Evolutionary conservation across 2,888 invertebrate species (phyloP), one percentile per base, ranked within the genome.

Genomic region (Drosophila falleni): DNA sequence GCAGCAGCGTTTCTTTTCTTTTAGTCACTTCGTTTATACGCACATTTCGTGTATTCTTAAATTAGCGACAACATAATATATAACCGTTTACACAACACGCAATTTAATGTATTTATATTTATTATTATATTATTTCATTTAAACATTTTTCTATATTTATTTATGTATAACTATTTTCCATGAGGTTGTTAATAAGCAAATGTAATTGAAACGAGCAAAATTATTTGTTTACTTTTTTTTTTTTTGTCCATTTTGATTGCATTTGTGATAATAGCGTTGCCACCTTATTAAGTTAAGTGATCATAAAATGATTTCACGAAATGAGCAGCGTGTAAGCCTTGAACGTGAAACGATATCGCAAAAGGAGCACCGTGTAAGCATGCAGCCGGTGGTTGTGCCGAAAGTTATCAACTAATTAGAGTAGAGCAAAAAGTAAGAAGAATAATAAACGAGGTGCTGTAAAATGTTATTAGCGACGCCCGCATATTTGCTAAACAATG

Each of bases 321-420:
- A 23, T 23, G 23, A 23, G 3, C 23, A 23, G 23, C 23, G 23
- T 23, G 23, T 23, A 23, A 23, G 23, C 23, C 23, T 2, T 23
- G 23, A 23, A 23, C 23, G 23, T 23, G 23, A 23, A 23, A 23
- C 23, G 23, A 23, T 23, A 23, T 23, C 23, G 4, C 23, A 4
- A 23, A 23, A 35, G 5, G 13, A 13, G 35, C 35, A 5, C 35
- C 5, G 35, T 35, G 0, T 5, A 35, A 35, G n/a, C 42, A 72
- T 80, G 78, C 84, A 88, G 86, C 89, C 89, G 87, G 87, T 89
- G 89, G 87, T 89, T 83, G 81, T 71, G 71, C 68, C 71, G 73
- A 80, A 76, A 75, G 33, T 69, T 61, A 75, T 77, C 81, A 80
- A 78, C 73, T 81, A 73, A 71, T 64, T 83, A 33, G 29, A 42